Percentiles rank a stretch among this genome's conserved stretches.
phyloP scores from a whole-genome alignment of 2,888 invertebrate species.

The Oxycera nigricornis region DNA sequence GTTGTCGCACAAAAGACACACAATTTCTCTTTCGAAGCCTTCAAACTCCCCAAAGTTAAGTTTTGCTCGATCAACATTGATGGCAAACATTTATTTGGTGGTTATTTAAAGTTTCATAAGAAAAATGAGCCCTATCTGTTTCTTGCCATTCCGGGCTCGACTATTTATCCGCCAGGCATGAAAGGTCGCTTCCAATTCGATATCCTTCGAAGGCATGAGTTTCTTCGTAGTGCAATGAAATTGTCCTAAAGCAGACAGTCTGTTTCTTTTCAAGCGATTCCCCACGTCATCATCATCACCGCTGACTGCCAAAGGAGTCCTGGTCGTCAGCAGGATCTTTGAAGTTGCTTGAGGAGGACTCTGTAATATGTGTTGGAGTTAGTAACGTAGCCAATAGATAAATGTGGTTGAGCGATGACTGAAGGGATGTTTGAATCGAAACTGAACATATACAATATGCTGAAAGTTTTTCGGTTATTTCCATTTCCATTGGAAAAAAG shows the following conservation, averaged over 20 bases:
- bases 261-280: background rate
- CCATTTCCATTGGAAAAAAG: too few relatives aligned
- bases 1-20: background rate
- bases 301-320: background rate
- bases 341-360: background rate
- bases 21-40: slow-evolving; percentile 8
- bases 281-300: slow-evolving; percentile 32
- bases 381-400: slow-evolving; percentile 35
- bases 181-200: background rate
- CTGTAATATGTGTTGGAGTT: slow-evolving; percentile 9
- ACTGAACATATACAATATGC: too few relatives aligned
- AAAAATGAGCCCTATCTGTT: slow-evolving; percentile 44
- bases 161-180: background rate
- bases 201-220: background rate
- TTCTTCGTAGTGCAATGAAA: background rate
- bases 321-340: slow-evolving; percentile 15
- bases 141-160: slow-evolving; percentile 21
- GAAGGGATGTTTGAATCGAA: slow-evolving; percentile 13
- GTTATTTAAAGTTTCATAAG: slow-evolving; percentile 46
- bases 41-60: slow-evolving; percentile 15
- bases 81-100: slow-evolving; percentile 37
- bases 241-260: background rate
- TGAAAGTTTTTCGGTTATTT: too few relatives aligned
- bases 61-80: slow-evolving; percentile 32
- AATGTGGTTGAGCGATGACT: slow-evolving; percentile 3